Evolutionary conservation across 2,888 invertebrate species (phyloP), one percentile per base, ranked within the genome.

Genomic region (Phyllotreta cruciferae): DNA sequence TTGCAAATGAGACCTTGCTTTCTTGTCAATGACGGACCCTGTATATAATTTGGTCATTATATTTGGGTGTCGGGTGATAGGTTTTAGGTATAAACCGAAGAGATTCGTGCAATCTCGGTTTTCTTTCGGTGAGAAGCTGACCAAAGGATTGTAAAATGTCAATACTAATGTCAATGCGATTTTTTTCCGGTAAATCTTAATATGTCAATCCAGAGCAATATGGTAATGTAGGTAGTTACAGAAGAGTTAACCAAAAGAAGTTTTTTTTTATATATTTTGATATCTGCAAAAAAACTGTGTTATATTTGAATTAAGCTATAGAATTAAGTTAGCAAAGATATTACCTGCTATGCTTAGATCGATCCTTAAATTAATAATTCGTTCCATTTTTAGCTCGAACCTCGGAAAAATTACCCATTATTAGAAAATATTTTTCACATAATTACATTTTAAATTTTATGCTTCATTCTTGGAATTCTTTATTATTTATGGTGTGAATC

Each of bases 141-240:
- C 80, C 80, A 81, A 81, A 80, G 79, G 78, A 78, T 77, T 77
- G 74, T 72, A 72, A 73, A 78, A 79, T 80, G 79, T 80, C 80
- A 80, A 80, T 81, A 82, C 78, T 79, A 78, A 80, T 81, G 82
- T 82, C 81, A 82, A 82, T 82, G 80, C 69, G 68, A 69, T 71
- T 74, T 72, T 66, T 71, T 70, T 73, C 78, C 72, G 75, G 72
- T 74, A 79, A 79, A 79, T 78, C 78, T 76, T 70, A 72, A 75
- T 70, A 69, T 71, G 81, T 81, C 81, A 82, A 82, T 82, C 81
- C 80, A 80, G 80, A 82, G 82, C 82, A 82, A 82, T 82, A 82
- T 80, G 79, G 79, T 80, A 79, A 78, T 77, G 79, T 81, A 80
- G 80, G 76, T 80, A 81, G 79, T 67, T 69, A 63, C 60, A 60